A percentile compares a stretch with the other conserved stretches of the same genome.
Evolutionary conservation across 1,140 invertebrate species (phyloP).

Genomic region (Rhopalosiphum maidis): DNA sequence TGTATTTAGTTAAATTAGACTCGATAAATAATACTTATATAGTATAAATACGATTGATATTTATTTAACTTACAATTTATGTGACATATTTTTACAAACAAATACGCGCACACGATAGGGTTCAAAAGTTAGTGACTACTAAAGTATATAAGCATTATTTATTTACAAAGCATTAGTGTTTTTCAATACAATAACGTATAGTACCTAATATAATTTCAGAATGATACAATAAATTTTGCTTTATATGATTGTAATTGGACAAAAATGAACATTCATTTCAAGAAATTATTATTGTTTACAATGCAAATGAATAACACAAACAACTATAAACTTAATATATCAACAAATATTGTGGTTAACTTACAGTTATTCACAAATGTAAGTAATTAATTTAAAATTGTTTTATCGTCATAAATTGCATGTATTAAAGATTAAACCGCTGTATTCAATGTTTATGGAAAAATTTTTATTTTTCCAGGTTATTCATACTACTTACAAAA

Average conservation of each 20-base stretch:
- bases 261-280: constrained; percentile 23
- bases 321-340: neutral
- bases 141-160: neutral
- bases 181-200: neutral
- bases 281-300: constrained; percentile 10
- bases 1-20: neutral
- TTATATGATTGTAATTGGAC: constrained; percentile 4
- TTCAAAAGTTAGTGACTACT: too few species aligned
- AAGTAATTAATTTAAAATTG: neutral
- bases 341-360: neutral
- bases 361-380: constrained; percentile 19
- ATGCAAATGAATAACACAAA: constrained; percentile 22
- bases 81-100: neutral
- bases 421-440: neutral
- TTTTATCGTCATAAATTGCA: neutral
- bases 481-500: neutral
- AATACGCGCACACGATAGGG: neutral
- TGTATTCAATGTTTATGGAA: neutral
- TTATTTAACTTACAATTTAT: neutral
- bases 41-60: neutral
- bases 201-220: neutral
- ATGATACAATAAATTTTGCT: neutral
- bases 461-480: neutral
- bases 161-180: neutral
- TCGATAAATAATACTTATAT: neutral